phyloP scores from a whole-genome alignment of 2,797 vertebrate genomes.

The Limosa lapponica region DNA sequence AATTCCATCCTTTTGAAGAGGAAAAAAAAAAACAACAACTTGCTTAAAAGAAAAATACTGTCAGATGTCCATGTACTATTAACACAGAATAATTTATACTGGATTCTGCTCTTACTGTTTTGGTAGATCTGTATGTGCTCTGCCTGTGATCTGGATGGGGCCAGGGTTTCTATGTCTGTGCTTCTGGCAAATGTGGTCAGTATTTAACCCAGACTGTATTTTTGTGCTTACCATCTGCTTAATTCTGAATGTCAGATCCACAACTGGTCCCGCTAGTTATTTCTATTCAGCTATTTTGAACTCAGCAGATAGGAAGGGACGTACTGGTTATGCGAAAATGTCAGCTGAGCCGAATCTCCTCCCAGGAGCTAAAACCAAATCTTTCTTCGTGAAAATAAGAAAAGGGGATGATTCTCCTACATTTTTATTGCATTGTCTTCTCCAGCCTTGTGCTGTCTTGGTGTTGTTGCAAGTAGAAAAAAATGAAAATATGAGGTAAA shows the following conservation, averaged over 20 bases:
- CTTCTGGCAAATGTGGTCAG: constrained; percentile 69
- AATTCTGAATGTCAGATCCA: constrained; percentile 70
- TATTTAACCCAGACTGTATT: constrained; percentile 71
- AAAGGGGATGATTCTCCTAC: neutral
- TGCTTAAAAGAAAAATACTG: constrained; percentile 50
- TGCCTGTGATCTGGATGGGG: constrained; percentile 55
- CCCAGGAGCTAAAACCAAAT: neutral
- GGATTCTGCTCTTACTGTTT: constrained; percentile 37
- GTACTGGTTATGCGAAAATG: constrained; percentile 18
- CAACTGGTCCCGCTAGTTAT: constrained; percentile 58
- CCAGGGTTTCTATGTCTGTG: constrained; percentile 53
- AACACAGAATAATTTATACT: constrained; percentile 50
- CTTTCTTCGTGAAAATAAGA: neutral
- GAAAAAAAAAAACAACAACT: neutral
- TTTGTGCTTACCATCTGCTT: constrained; percentile 68
- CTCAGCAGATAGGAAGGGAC: constrained; percentile 26
- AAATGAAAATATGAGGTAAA: neutral
- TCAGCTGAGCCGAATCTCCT: constrained; percentile 2
- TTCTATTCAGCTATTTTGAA: constrained; percentile 59
- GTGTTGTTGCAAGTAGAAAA: neutral
- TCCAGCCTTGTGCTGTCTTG: neutral
- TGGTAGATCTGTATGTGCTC: constrained; percentile 53
- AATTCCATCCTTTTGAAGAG: constrained; percentile 22
- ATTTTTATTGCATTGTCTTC: neutral
- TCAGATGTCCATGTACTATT: constrained; percentile 59